A percentile compares a stretch with the other conserved stretches of the same genome.
phyloP scores from a whole-genome alignment of 92 coral and sea anemone genomes.

The Porites cylindrica region DNA sequence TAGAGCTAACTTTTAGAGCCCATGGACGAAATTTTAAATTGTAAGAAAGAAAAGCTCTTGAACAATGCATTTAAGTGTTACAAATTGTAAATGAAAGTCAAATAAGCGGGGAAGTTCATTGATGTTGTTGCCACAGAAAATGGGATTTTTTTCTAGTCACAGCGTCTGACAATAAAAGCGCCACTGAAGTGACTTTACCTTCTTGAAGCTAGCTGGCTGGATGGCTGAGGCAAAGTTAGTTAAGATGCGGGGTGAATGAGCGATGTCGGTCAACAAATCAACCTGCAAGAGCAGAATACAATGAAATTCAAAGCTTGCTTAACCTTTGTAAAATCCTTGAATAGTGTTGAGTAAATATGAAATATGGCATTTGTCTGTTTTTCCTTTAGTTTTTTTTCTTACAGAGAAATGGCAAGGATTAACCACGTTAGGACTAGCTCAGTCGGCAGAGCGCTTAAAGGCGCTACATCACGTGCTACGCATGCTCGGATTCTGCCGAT shows the following conservation, averaged over 20 bases:
- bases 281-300: constrained; percentile 63
- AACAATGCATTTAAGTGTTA: background rate
- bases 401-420: too few species aligned
- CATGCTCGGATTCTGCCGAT: too few species aligned
- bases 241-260: constrained; percentile 97
- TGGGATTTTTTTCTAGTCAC: background rate
- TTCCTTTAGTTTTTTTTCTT: too few species aligned
- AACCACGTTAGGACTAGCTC: too few species aligned
- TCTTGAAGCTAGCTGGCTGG: constrained; percentile 95
- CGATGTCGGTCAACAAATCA: constrained; percentile 95
- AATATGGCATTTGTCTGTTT: background rate
- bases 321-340: background rate
- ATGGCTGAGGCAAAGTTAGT: constrained; percentile 96
- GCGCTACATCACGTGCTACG: too few species aligned
- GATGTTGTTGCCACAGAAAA: background rate
- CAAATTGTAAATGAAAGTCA: too few species aligned
- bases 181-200: constrained; percentile 58
- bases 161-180: background rate
- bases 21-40: background rate
- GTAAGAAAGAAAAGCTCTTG: background rate
- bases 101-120: too few species aligned
- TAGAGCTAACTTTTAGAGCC: background rate
- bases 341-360: background rate
- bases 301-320: background rate
- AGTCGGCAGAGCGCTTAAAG: too few species aligned